These are phyloP conservation scores for Cephus runcator DNA, from an alignment of 2,888 invertebrate genomes.

Conservation along the genomic window DNA sequence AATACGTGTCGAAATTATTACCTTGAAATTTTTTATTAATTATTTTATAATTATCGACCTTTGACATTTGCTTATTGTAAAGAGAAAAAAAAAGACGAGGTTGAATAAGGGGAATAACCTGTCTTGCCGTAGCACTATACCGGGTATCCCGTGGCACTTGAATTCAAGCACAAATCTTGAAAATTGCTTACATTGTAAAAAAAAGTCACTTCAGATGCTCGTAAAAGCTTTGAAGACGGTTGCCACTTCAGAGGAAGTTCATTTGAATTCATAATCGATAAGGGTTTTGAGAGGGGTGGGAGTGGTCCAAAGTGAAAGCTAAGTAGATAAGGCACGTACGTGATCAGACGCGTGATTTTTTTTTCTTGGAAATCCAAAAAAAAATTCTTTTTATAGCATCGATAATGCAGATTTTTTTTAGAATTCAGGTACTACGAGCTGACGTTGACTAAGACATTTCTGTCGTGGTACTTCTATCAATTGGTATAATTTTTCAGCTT, in stretches of 20 bases:
- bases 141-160: not conserved
- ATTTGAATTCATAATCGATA: not conserved
- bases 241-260: not conserved
- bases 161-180: not conserved
- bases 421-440: not conserved
- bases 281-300: not conserved
- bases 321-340: not conserved
- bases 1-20: not conserved
- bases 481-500: constrained; percentile 48
- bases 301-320: not conserved
- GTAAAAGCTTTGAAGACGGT: not conserved
- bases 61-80: not conserved
- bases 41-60: not conserved
- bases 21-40: not conserved
- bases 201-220: not conserved
- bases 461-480: constrained; percentile 39
- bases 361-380: no score
- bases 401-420: not conserved
- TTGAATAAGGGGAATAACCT: not conserved
- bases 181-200: not conserved
- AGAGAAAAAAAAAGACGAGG: not conserved
- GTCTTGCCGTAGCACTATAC: not conserved
- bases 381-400: not conserved
- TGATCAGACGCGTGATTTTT: not conserved
- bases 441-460: not conserved